Conservation (phyloP, 2,797 vertebrate genomes). For the Craterocephalus amniculus region DNA sequence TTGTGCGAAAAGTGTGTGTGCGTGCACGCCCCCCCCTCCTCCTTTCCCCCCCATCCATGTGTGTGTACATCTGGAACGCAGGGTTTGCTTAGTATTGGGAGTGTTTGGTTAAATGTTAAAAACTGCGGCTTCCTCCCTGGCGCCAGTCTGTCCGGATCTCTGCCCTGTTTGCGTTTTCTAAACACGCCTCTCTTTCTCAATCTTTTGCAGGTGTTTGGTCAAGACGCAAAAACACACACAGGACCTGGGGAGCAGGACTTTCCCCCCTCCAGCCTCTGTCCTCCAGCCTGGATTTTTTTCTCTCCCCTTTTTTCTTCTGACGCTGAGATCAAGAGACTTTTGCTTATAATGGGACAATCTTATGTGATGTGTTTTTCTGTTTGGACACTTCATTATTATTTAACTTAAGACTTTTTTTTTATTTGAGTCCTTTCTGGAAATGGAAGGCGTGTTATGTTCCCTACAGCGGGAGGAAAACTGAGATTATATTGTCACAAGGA, state of each 20-base stretch:
- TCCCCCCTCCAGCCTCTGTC: constrained; percentile 14
- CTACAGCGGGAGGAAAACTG: constrained; percentile 86
- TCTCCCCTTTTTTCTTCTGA: constrained; percentile 47
- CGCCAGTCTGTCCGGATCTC: constrained; percentile 98
- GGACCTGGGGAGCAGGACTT: constrained; percentile 84
- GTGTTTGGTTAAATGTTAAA: constrained; percentile 98
- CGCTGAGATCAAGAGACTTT: constrained; percentile 84
- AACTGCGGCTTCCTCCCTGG: constrained; percentile 97
- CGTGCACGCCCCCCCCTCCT: constrained; percentile 15
- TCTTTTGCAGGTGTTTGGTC: constrained; percentile 98
- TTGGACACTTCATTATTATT: constrained; percentile 96
- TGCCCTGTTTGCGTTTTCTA: constrained; percentile 94
- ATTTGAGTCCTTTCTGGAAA: constrained; percentile 90
- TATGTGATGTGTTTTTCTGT: constrained; percentile 86
- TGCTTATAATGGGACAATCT: constrained; percentile 85
- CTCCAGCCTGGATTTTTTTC: constrained; percentile 71
- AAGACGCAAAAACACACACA: constrained; percentile 80
- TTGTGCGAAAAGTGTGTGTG: constrained; percentile 75
- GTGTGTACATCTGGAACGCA: constrained; percentile 93
- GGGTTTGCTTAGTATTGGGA: constrained; percentile 91
- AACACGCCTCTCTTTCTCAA: constrained; percentile 92
- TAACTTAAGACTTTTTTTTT: constrained; percentile 90
- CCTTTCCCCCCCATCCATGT: not conserved
- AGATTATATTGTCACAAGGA: constrained; percentile 88
- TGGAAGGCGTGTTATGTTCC: constrained; percentile 93